Evolutionary conservation across 2,113 vertebrate species (phyloP).

Genomic region (Solea solea): DNA sequence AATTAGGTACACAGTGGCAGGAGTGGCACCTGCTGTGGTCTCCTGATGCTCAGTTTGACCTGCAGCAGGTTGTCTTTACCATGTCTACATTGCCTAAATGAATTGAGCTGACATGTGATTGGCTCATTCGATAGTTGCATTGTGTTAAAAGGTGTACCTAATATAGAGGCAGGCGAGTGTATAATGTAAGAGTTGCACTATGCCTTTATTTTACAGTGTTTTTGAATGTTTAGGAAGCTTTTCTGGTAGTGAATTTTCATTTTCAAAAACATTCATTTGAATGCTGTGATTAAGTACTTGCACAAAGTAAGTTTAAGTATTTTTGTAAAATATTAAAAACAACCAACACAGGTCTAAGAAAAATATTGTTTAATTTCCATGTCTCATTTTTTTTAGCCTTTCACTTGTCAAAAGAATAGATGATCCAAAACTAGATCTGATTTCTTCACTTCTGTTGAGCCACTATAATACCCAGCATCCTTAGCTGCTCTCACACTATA

Average conservation of each 20-base stretch:
- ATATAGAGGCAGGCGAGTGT: no score
- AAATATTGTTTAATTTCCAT: constrained; percentile 83
- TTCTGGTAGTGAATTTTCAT: no score
- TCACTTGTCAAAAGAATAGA: constrained; percentile 75
- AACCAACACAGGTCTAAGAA: constrained; percentile 69
- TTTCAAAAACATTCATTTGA: not conserved
- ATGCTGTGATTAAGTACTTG: constrained; percentile 1
- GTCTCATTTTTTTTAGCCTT: constrained; percentile 66
- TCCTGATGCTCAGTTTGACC: no score
- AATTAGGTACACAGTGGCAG: no score
- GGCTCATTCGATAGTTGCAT: no score
- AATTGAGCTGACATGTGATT: no score
- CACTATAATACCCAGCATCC: constrained; percentile 59
- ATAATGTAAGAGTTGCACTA: not conserved
- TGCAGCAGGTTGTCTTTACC: no score
- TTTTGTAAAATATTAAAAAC: constrained; percentile 54
- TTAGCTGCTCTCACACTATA: constrained; percentile 61
- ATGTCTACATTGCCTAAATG: no score
- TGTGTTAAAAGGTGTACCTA: no score
- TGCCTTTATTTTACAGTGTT: not conserved
- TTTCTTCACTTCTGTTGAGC: constrained; percentile 57
- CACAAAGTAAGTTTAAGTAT: constrained; percentile 20
- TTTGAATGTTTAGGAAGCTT: not conserved
- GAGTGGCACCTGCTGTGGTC: no score
- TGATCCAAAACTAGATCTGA: constrained; percentile 77